These are phyloP conservation scores for Phyllostomus hastatus DNA, from an alignment of 2,113 vertebrate species.

Conservation along the genomic window DNA sequence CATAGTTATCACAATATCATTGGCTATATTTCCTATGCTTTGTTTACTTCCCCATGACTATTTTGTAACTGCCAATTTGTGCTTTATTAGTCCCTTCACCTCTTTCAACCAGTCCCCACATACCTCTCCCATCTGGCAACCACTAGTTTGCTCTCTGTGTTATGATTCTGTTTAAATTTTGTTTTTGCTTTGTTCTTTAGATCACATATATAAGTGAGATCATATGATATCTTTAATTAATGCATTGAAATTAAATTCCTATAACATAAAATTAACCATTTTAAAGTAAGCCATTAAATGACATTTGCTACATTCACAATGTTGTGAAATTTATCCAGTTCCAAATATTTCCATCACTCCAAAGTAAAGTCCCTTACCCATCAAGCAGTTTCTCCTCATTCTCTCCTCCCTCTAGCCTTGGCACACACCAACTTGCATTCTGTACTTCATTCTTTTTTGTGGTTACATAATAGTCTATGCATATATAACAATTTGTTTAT, in stretches of 20 bases:
- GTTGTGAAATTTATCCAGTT: not conserved
- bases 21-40: too few relatives aligned
- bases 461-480: not conserved
- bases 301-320: not conserved
- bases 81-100: too few relatives aligned
- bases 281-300: not conserved
- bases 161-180: not conserved
- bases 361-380: not conserved
- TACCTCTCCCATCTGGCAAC: too few relatives aligned
- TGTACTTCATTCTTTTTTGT: not conserved
- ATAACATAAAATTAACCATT: not conserved
- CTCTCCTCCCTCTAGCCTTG: not conserved
- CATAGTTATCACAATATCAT: too few relatives aligned
- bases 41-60: too few relatives aligned
- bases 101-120: too few relatives aligned
- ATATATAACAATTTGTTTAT: not conserved
- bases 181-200: not conserved
- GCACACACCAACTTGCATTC: not conserved
- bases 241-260: not conserved
- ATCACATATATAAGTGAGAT: not conserved
- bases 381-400: not conserved
- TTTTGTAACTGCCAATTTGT: too few relatives aligned
- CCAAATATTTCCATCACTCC: not conserved
- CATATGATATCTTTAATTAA: not conserved
- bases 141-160: too few relatives aligned